Evolutionary conservation across 2,797 vertebrate species (phyloP).

Genomic region (Tympanoctomys barrerae): DNA sequence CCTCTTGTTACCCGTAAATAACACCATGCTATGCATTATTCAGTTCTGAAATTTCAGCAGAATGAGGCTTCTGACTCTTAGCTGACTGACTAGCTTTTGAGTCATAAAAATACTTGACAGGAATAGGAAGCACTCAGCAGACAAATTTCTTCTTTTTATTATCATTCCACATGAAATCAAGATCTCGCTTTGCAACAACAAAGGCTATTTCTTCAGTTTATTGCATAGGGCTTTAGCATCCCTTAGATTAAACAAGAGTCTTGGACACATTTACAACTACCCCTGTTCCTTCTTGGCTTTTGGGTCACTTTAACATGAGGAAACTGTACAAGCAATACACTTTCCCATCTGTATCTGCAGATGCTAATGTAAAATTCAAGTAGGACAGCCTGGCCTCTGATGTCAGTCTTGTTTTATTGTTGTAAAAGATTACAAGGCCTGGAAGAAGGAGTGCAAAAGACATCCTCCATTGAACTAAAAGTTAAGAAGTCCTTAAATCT

Average conservation of each 20-base stretch:
- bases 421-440: not conserved
- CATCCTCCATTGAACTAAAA: not conserved
- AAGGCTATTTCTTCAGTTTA: not conserved
- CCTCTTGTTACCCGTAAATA: slow-evolving; percentile 50
- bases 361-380: not conserved
- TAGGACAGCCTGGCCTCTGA: not conserved
- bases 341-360: not conserved
- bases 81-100: slow-evolving; percentile 58
- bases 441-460: not conserved
- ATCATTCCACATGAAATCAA: slow-evolving; percentile 51
- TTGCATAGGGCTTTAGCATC: not conserved
- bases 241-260: slow-evolving; percentile 51
- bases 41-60: slow-evolving; percentile 63
- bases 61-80: slow-evolving; percentile 64
- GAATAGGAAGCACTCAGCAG: slow-evolving; percentile 67
- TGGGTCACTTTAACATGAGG: not conserved
- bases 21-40: slow-evolving; percentile 61
- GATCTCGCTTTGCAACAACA: slow-evolving; percentile 11
- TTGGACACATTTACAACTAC: not conserved
- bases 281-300: not conserved
- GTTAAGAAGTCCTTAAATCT: not conserved
- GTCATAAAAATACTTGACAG: slow-evolving; percentile 76
- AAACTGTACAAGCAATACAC: not conserved
- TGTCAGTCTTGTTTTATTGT: not conserved
- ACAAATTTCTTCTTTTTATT: slow-evolving; percentile 57